Conservation (phyloP, 2,888 invertebrate genomes). For the Caenorhabditis drosophilae region DNA sequence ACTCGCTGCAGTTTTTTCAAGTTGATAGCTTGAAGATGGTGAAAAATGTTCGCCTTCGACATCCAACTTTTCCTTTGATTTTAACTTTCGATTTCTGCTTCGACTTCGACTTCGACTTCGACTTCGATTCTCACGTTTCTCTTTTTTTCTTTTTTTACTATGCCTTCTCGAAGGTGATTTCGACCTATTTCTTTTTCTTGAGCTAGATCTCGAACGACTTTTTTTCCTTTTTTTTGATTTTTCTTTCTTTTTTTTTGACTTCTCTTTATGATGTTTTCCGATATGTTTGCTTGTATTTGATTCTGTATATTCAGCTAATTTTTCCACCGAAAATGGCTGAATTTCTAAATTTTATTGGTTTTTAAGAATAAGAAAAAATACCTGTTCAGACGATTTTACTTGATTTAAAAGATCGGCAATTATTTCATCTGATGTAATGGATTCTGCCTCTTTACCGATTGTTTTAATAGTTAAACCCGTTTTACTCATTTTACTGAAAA, state of each 20-base stretch:
- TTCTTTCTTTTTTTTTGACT: constrained; percentile 18
- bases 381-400: constrained; percentile 21
- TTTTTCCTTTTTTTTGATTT: constrained; percentile 5
- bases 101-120: not conserved
- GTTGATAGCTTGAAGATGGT: too few species aligned
- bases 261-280: constrained; percentile 7
- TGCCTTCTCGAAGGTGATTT: not conserved
- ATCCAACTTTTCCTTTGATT: too few species aligned
- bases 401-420: constrained; percentile 33
- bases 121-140: not conserved
- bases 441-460: constrained; percentile 1
- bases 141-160: not conserved
- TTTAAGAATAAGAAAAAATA: not conserved
- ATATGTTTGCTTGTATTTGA: constrained; percentile 1
- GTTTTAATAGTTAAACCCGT: too few species aligned
- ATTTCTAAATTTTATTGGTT: not conserved
- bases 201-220: constrained; percentile 11
- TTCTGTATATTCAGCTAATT: constrained; percentile 13
- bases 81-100: constrained; percentile 2
- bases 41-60: too few species aligned
- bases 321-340: constrained; percentile 29
- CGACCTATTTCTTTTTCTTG: constrained; percentile 3
- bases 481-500: too few species aligned
- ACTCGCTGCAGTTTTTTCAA: too few species aligned
- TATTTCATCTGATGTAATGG: constrained; percentile 22